Conservation (phyloP, 2,113 vertebrate genomes). For the Dicrurus megarhynchus region DNA sequence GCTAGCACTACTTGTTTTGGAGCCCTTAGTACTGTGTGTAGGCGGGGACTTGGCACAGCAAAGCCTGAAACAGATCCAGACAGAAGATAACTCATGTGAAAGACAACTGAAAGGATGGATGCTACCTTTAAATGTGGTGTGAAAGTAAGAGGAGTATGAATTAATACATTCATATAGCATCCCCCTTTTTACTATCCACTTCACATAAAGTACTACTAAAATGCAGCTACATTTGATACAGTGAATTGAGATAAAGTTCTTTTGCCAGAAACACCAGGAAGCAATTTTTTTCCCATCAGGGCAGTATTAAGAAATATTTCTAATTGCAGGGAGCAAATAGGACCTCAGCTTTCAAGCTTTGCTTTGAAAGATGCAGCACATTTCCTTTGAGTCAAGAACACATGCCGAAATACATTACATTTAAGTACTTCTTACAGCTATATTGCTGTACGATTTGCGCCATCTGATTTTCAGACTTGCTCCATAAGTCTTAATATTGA, state of each 20-base stretch:
- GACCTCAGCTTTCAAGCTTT: slow-evolving; percentile 10
- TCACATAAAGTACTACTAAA: background rate
- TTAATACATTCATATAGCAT: background rate
- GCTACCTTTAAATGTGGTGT: background rate
- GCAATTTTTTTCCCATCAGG: background rate
- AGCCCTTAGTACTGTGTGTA: background rate
- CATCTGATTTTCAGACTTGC: slow-evolving; percentile 60
- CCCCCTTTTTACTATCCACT: background rate
- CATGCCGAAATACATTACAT: slow-evolving; percentile 26
- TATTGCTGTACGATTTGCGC: slow-evolving; percentile 7
- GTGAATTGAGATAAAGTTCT: background rate
- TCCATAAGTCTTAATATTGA: background rate
- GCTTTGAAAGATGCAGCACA: slow-evolving; percentile 33
- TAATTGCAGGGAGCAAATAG: background rate
- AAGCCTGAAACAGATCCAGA: slow-evolving; percentile 29
- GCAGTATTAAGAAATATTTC: background rate
- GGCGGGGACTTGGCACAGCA: background rate
- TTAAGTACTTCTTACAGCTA: slow-evolving; percentile 4
- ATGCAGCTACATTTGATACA: background rate
- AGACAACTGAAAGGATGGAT: background rate
- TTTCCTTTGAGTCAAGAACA: slow-evolving; percentile 37
- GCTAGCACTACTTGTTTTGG: slow-evolving; percentile 30
- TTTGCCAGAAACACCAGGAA: slow-evolving; percentile 9
- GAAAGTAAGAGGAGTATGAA: background rate
- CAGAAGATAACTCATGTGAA: slow-evolving; percentile 19